Evolutionary conservation across 2,888 invertebrate species (phyloP), one percentile per base, ranked within the genome.

Genomic region (Choreutis nemorana): DNA sequence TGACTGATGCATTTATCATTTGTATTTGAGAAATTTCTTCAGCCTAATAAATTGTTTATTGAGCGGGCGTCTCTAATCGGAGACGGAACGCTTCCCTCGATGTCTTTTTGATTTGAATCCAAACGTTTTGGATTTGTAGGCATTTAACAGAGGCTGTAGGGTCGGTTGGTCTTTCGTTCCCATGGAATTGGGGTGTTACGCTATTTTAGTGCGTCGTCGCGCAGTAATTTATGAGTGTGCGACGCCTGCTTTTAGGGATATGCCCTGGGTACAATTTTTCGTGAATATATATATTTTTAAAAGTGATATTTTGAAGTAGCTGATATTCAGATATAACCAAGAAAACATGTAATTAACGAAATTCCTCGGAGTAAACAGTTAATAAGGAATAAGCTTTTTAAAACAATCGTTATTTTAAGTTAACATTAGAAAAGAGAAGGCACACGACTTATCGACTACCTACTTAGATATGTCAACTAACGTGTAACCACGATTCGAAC

Each of bases 121-220:
- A 46, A 53, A 51, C 60, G 61, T 56, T n/a, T n/a, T 55, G 59
- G 66, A 72, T 73, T 73, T 70, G 75, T 70, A 64, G 63, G 56
- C 63, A 64, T 72, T 71, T 70, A 70, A 64, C 64, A 52, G 53
- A 50, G 52, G 49, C 45, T 49, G 14, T 18, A 59, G 54, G 54
- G 48, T 48, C 36, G 48, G 31, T 39, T 39, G 50, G 52, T 44
- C 48, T 44, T 44, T 44, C 47, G 71, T 77, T 77, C 75, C 72
- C 77, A 77, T 72, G 73, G 53, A 42, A 49, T 62, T 61, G 62
- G 75, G 73, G 75, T 71, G 77, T 62, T 66, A 70, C 70, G 77
- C 77, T 77, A 77, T 77, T 77, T 77, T 70, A 65, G 72, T 70
- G 58, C 51, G 64, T 67, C 64, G 67, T 66, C 66, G 55, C 45